A percentile compares a stretch with the other conserved stretches of the same genome.
Evolutionary conservation across 2,113 vertebrate genomes (phyloP).

Genomic region (Onychorhynchus coronatus): DNA sequence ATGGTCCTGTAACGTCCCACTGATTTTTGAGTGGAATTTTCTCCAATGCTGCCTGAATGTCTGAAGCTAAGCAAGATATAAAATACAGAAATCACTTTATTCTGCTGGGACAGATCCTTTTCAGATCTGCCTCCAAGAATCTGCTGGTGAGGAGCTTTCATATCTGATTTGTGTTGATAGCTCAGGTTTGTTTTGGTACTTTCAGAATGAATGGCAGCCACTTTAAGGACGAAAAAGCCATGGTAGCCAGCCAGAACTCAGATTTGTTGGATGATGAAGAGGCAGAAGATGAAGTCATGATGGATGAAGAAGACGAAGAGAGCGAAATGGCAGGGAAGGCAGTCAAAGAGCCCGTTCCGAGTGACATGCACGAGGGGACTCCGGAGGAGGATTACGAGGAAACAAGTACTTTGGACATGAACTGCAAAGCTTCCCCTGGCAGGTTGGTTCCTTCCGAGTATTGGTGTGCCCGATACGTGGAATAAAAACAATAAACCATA

Average conservation of each 20-base stretch:
- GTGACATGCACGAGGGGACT: constrained; percentile 78
- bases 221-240: constrained; percentile 88
- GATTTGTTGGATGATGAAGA: constrained; percentile 91
- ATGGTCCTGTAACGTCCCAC: neutral
- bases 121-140: neutral
- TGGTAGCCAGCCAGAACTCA: constrained; percentile 80
- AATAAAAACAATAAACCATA: neutral
- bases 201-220: constrained; percentile 87
- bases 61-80: neutral
- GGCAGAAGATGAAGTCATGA: constrained; percentile 85
- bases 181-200: neutral
- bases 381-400: constrained; percentile 85
- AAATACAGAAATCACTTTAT: neutral
- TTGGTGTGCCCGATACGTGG: neutral
- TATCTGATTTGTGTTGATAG: neutral
- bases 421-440: constrained; percentile 86
- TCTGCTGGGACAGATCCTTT: neutral
- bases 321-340: constrained; percentile 76
- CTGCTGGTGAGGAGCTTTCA: neutral
- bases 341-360: constrained; percentile 71
- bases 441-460: constrained; percentile 75
- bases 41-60: neutral
- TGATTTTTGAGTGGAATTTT: neutral
- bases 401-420: constrained; percentile 81
- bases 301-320: constrained; percentile 89